Evolutionary conservation across 2,888 invertebrate species (phyloP), one percentile per base, ranked within the genome.

Genomic region (Melolontha melolontha): DNA sequence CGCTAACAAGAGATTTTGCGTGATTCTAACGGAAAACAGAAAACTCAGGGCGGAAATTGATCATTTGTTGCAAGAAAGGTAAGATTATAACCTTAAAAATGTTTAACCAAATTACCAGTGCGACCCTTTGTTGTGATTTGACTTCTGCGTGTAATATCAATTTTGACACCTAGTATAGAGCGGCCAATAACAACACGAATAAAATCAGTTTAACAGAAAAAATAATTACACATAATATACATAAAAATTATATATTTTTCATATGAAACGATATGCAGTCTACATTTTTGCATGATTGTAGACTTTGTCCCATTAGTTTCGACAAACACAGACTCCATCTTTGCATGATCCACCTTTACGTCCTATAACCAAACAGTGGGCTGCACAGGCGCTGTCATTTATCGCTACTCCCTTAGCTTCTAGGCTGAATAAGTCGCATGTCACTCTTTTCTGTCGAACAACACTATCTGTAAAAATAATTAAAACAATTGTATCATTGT

Each of bases 31-130:
- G 1, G 90, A 91, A 69, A 95, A 95, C 80, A 86, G 87, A 64
- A 87, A 86, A 74, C 85, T 94, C 76, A 85, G 96, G 22, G 87
- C 90, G 10, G 91, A 93, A 76, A 95, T 97, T 57, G 92, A 96
- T 78, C 89, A 92, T 72, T 86, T 95, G 73, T 82, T 96, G 0
- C 90, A 92, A 70, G 95, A 96, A 82, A 88, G 91, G 91, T 89
- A 78, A 78, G 29, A 16, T 51, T 51, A 22, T n/a, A n/a, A n/a
- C n/a, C 11, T 12, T 12, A 41, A 41, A 41, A n/a, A n/a, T n/a
- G n/a, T n/a, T n/a, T n/a, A n/a, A n/a, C n/a, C n/a, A n/a, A n/a
- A n/a, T n/a, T n/a, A n/a, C n/a, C n/a, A n/a, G n/a, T n/a, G n/a
- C n/a, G n/a, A n/a, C n/a, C n/a, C n/a, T n/a, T n/a, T n/a, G n/a